Evolutionary conservation across 2,113 vertebrate species (phyloP), one percentile per base, ranked within the genome.

Genomic region (Hiodon tergisus): DNA sequence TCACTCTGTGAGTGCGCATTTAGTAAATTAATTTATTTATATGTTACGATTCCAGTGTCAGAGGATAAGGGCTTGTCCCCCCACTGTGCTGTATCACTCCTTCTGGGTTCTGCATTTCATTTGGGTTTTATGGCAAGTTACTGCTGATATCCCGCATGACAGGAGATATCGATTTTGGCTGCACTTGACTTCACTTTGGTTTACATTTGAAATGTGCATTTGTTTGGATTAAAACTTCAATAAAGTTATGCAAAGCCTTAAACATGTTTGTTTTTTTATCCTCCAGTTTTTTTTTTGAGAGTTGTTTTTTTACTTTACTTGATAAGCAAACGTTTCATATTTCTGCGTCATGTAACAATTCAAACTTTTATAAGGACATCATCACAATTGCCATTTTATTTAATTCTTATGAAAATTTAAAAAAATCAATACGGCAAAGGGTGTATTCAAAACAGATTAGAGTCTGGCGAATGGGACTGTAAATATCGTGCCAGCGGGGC

Each of bases 1-100:
- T 99, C 97, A 99, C 97, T 99, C 97, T 98, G 96, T 99, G 97
- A 99, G 97, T 99, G 97, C 94, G 95, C 96, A 96, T 97, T 96
- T 99, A 95, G 96, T 98, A 96, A 96, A 93, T 96, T 96, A 96
- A 98, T 94, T 98, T 99, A 98, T 99, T 99, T 98, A 98, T 96
- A 92, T 89, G 94, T 96, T 95, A 31, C 31, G 2, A 31, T 31
- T 1, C 31, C 31, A 31, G 31, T 31, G 31, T 31, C 31, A 72
- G 92, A 91, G 90, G 94, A 91, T 92, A 92, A 78, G 83, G 88
- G 84, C 80, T 31, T 31, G 31, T 31, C 31, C 31, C 31, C 31
- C 31, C 31, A 31, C 31, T 31, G 31, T 2, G 0, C 31, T 1
- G 1, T 31, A 31, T 31, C 31, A 31, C 31, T 31, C 92, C 89